Evolutionary conservation across 2,797 vertebrate genomes (phyloP), one percentile per base, ranked within the genome.

Genomic region (Molothrus aeneus): DNA sequence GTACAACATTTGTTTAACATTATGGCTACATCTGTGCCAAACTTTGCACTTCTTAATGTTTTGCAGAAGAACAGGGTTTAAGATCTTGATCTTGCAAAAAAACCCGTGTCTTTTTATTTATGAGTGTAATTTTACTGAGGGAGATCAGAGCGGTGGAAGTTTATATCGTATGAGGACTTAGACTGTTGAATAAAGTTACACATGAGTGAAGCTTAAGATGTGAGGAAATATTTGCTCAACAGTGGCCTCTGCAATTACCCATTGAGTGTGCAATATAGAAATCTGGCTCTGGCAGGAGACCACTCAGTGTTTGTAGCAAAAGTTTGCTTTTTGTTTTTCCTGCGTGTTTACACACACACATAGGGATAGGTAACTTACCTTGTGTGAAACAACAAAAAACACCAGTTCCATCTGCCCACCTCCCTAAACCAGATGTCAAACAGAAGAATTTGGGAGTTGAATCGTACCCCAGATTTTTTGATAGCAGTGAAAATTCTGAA

Each of bases 1-100:
- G 64, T 77, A 6, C 45, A 77, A 56, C 72, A 87, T 89, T 96
- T 92, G 81, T 87, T 96, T 95, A 83, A 57, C 47, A 74, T 95
- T 92, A 92, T 11, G 26, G 21, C 8, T 53, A 16, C 36, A 36
- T 89, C 78, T 86, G 40, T 59, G 74, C 64, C 84, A 72, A 74
- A 86, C 50, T 87, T 94, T 74, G 54, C 68, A 61, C 68, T 82
- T 42, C 53, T 74, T 86, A 87, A 80, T 85, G 54, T 80, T 87
- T 87, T 91, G 42, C 91, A 94, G 50, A 92, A 85, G 48, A 88
- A 53, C 7, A 17, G 48, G 34, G 21, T 47, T 61, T 90, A 80
- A 74, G 63, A 65, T 21, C 31, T 78, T 60, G 19, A 69, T 79
- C 31, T 77, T 86, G 53, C 47, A 87, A 87, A 91, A 89, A 92